Evolutionary conservation across 2,797 vertebrate species (phyloP), one percentile per base, ranked within the genome.

Genomic region (Taenioides sp.): DNA sequence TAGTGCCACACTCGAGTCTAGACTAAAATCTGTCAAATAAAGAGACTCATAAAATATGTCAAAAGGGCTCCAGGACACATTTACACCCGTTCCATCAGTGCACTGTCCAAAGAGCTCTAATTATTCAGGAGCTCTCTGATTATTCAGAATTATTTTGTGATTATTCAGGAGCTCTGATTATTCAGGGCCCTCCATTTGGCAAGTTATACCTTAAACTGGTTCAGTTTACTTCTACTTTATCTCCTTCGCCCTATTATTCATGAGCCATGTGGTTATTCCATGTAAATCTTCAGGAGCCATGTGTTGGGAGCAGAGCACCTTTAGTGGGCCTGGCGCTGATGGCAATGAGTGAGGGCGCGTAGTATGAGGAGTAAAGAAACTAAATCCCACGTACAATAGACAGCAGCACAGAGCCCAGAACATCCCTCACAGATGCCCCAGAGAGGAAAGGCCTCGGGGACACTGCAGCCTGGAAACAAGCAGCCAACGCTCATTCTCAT

Each of bases 331-430:
- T 23, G 25, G 4, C 71, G 70, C 73, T 76, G 69, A 81, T 79
- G 74, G 69, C 52, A 67, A 69, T 83, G 80, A 73, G 66, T 67
- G 74, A 63, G 89, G 50, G 18, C 50, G 7, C 40, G 40, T 12
- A 43, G 40, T 88, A 75, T 73, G 75, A 81, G 77, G 81, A 75
- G 76, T 81, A 80, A 75, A 69, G 76, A 86, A 83, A 82, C 58
- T 88, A 86, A 81, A 84, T 90, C 88, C 92, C 90, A 93, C 92
- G 91, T 94, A 94, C 93, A 94, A 93, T 92, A 89, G 92, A 93
- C 83, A 94, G 89, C 78, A 93, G 88, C 78, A 94, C 87, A 91
- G 91, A 91, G 86, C 91, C 91, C 90, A 93, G 91, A 89, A 93
- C 82, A 82, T 94, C 91, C 87, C 87, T 87, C 70, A 93, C 88